phyloP scores from a whole-genome alignment of 2,113 vertebrate species.

The Anolis sagrei region DNA sequence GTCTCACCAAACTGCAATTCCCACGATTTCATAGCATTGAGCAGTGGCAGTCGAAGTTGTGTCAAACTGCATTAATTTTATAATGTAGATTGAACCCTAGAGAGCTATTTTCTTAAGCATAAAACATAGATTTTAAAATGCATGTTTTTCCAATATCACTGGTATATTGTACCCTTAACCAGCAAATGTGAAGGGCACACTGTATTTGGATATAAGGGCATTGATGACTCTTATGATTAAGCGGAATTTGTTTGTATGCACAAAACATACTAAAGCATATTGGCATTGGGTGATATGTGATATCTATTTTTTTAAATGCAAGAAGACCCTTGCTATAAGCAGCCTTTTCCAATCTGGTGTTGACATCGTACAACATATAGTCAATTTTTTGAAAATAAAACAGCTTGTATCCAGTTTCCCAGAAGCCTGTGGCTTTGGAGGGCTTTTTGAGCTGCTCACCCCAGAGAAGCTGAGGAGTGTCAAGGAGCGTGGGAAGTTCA shows the following conservation, averaged over 20 bases:
- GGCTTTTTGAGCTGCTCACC: background rate
- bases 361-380: background rate
- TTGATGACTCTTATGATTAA: background rate
- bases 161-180: background rate
- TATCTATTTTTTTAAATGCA: background rate
- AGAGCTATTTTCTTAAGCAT: too few species aligned
- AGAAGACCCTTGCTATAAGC: background rate
- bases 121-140: too few species aligned
- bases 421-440: slow-evolving; percentile 1
- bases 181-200: background rate
- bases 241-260: background rate
- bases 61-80: too few species aligned
- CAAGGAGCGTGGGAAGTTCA: slow-evolving; percentile 35
- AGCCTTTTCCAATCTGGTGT: background rate
- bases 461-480: slow-evolving; percentile 11
- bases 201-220: background rate
- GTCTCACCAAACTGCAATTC: too few species aligned
- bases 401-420: background rate
- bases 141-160: too few species aligned
- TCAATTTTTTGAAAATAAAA: background rate
- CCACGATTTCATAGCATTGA: too few species aligned
- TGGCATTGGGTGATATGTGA: background rate
- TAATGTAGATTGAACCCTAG: too few species aligned
- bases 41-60: too few species aligned
- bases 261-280: background rate